Percentiles rank a stretch among this genome's conserved stretches.
Evolutionary conservation across 53 echinoderm and acorn worm species (phyloP).

Genomic region (Actinopyga echinites): DNA sequence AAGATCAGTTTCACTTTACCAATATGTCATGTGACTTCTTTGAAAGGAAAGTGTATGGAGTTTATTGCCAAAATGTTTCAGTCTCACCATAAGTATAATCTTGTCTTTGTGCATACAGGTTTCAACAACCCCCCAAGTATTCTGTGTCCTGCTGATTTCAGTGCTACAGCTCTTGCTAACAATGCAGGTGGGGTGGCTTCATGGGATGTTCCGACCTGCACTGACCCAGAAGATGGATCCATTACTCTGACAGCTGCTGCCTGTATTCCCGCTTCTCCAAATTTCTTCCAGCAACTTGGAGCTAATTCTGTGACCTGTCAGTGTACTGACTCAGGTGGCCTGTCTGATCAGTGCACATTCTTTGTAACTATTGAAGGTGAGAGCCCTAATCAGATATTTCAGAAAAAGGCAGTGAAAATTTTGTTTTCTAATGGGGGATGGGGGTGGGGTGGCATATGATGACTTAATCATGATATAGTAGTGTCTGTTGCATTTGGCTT

Average conservation of each 20-base stretch:
- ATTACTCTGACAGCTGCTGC: not conserved
- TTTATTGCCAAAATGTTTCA: no score
- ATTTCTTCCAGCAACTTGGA: not conserved
- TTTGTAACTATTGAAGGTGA: not conserved
- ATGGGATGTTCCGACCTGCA: slow-evolving; percentile 4
- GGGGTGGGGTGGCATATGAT: no score
- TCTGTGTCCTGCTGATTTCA: not conserved
- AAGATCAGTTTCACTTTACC: no score
- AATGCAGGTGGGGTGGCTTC: not conserved
- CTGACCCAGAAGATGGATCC: slow-evolving; percentile 15
- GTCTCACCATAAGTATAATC: no score
- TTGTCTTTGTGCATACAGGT: no score
- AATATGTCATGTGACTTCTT: no score
- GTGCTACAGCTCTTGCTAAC: not conserved
- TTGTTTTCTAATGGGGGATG: no score
- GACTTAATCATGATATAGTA: no score
- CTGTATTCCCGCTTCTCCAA: not conserved
- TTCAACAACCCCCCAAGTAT: not conserved
- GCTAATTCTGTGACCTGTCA: not conserved
- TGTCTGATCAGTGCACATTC: slow-evolving; percentile 5
- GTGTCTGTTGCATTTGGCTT: no score
- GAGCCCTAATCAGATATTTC: no score
- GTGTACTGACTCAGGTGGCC: not conserved
- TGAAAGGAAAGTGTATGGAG: no score
- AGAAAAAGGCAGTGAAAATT: no score